phyloP scores from a whole-genome alignment of 2,888 invertebrate genomes.

The Eupithecia subumbrata region DNA sequence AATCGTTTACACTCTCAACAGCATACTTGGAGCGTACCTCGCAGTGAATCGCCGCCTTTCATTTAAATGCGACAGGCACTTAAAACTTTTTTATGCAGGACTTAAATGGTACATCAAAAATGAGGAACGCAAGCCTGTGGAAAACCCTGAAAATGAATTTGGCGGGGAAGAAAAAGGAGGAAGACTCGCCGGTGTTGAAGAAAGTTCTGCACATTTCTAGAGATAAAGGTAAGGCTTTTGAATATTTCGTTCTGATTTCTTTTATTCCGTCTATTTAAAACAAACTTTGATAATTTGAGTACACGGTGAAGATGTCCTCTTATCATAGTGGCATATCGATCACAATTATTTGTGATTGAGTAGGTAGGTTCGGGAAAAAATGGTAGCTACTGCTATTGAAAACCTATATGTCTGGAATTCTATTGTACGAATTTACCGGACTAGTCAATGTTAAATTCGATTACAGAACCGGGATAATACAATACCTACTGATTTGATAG shows the following conservation, averaged over 20 bases:
- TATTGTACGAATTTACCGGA: neutral
- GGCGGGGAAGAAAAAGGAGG: slow-evolving; percentile 51
- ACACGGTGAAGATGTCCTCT: neutral
- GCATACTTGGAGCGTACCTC: slow-evolving; percentile 39
- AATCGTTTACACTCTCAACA: slow-evolving; percentile 38
- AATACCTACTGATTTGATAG: neutral
- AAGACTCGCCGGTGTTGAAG: slow-evolving; percentile 51
- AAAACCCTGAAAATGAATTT: slow-evolving; percentile 68
- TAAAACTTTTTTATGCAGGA: slow-evolving; percentile 41
- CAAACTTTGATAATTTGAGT: neutral
- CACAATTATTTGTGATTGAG: neutral
- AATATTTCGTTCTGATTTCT: neutral
- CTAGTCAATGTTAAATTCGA: neutral
- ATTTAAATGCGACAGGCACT: slow-evolving; percentile 44
- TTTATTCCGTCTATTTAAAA: neutral
- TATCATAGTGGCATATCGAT: neutral
- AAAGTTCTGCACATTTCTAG: slow-evolving; percentile 62
- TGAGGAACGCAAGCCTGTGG: slow-evolving; percentile 69
- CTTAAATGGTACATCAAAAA: slow-evolving; percentile 47
- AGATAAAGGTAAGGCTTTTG: slow-evolving; percentile 63
- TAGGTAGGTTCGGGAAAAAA: neutral
- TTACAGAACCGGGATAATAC: neutral
- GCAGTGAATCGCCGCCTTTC: slow-evolving; percentile 34
- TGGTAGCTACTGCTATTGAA: no score
- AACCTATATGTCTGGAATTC: neutral